phyloP scores from a whole-genome alignment of 2,797 vertebrate species.

The Clarias platycephalus region DNA sequence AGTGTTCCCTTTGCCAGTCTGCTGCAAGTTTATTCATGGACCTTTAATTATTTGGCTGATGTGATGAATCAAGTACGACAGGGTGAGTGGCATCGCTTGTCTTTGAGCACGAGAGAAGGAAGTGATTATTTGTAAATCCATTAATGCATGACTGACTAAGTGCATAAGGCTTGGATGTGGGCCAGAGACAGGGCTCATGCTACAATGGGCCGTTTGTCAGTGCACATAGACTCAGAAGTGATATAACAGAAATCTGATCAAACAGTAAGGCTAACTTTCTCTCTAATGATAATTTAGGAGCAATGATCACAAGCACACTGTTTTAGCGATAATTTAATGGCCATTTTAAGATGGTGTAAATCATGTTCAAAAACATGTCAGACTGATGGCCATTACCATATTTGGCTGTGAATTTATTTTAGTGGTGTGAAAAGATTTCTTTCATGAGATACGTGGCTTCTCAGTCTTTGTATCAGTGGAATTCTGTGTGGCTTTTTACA shows the following conservation, averaged over 20 bases:
- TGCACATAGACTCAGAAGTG: background rate
- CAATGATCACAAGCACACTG: background rate
- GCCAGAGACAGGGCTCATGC: conserved; percentile 29
- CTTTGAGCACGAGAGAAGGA: conserved; percentile 33
- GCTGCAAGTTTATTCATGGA: conserved; percentile 44
- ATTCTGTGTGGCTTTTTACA: conserved; percentile 3
- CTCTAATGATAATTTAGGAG: background rate
- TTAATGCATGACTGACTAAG: conserved; percentile 46
- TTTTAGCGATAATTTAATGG: background rate
- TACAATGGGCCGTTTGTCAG: conserved; percentile 31
- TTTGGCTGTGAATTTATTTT: background rate
- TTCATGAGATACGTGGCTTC: background rate
- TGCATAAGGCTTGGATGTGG: conserved; percentile 20
- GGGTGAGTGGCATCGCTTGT: conserved; percentile 45
- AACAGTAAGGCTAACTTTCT: background rate
- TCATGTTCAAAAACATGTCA: background rate
- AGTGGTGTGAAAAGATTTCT: background rate
- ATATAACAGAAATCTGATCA: conserved; percentile 20
- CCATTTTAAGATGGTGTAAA: background rate
- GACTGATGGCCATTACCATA: background rate
- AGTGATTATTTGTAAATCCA: conserved; percentile 46
- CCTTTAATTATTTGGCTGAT: conserved; percentile 37
- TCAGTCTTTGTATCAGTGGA: conserved; percentile 1
- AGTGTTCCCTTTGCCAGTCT: conserved; percentile 45
- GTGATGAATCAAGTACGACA: conserved; percentile 42